Conservation (phyloP, 2,113 vertebrate genomes). For the Chunga burmeisteri region DNA sequence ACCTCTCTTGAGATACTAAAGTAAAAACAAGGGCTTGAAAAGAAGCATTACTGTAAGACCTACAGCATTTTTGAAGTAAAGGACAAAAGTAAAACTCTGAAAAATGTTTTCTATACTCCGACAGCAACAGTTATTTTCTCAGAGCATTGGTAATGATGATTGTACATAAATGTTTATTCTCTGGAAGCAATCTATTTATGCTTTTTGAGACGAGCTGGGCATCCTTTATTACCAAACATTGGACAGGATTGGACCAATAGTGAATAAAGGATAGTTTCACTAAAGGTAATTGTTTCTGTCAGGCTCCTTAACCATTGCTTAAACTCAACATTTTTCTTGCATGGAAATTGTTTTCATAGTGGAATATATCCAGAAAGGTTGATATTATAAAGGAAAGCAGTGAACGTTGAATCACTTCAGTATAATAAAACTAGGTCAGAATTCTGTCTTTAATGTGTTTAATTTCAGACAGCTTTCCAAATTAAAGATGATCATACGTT, state of each 20-base stretch:
- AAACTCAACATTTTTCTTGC: not conserved
- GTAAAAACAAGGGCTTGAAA: not conserved
- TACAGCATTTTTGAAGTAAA: not conserved
- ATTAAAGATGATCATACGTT: not conserved
- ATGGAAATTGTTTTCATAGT: not conserved
- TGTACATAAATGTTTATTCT: not conserved
- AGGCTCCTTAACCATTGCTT: constrained; percentile 15
- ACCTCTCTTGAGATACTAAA: not conserved
- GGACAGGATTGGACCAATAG: not conserved
- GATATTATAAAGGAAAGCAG: not conserved
- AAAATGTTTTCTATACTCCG: not conserved
- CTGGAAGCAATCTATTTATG: not conserved
- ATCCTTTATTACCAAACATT: not conserved
- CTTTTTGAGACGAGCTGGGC: not conserved
- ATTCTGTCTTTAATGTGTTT: constrained; percentile 7
- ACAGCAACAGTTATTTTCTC: not conserved
- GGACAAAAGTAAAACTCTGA: not conserved
- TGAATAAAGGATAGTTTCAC: not conserved
- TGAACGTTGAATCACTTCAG: not conserved
- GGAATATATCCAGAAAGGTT: not conserved
- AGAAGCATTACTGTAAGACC: not conserved
- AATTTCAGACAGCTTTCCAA: constrained; percentile 48
- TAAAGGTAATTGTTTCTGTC: not conserved
- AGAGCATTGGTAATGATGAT: not conserved
- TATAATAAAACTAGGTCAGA: constrained; percentile 20